Conservation (phyloP, 1,140 invertebrate species). For the Trypoxylus dichotomus region DNA sequence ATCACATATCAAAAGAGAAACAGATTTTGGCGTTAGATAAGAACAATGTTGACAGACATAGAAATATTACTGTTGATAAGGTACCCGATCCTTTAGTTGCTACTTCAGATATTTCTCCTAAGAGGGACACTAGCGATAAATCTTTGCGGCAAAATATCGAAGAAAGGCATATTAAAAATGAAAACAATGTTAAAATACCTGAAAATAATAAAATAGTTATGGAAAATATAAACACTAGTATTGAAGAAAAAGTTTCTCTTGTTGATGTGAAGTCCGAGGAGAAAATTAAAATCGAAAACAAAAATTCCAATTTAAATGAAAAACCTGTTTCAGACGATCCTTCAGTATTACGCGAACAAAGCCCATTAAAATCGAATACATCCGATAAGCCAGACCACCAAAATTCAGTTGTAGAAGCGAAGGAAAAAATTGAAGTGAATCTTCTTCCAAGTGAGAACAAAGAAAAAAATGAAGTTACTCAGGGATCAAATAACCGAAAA, state of each 20-base stretch:
- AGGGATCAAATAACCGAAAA: constrained; percentile 8
- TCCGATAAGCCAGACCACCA: background rate
- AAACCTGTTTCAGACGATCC: background rate
- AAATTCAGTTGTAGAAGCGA: background rate
- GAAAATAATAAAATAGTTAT: background rate
- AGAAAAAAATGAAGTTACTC: background rate
- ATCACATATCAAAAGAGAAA: background rate
- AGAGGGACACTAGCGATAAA: background rate
- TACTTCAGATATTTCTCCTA: background rate
- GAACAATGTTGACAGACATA: background rate
- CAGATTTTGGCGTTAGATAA: background rate
- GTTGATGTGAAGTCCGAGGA: background rate
- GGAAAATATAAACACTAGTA: background rate
- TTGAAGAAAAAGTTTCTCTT: background rate
- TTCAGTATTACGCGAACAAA: background rate
- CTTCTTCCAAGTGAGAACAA: background rate
- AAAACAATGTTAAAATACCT: background rate
- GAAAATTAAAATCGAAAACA: background rate
- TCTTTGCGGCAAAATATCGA: background rate
- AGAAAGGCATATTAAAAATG: background rate
- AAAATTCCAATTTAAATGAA: background rate
- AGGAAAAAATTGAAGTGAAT: background rate
- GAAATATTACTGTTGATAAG: background rate
- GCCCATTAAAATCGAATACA: background rate
- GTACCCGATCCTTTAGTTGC: background rate